phyloP scores from a whole-genome alignment of 2,888 invertebrate species.

The Philonicus albiceps region DNA sequence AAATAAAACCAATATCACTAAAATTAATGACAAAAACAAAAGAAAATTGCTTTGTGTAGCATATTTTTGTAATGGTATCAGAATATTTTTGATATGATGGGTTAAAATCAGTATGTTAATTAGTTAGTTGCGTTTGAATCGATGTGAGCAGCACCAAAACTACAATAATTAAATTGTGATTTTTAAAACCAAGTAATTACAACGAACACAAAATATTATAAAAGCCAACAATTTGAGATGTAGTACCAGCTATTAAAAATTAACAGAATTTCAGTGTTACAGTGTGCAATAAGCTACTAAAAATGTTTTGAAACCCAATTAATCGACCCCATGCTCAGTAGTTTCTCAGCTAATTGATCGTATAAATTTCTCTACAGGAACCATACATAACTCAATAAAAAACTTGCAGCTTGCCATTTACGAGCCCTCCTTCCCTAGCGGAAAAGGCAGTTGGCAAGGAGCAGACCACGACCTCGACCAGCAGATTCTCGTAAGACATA shows the following conservation, averaged over 20 bases:
- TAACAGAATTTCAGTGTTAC: background rate
- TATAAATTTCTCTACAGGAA: background rate
- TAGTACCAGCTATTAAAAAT: background rate
- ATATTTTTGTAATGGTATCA: too few relatives aligned
- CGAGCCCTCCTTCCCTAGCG: background rate
- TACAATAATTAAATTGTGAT: background rate
- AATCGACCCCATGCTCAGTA: background rate
- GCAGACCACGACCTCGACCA: background rate
- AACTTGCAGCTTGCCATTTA: background rate
- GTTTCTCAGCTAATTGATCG: background rate
- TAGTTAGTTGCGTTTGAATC: too few relatives aligned
- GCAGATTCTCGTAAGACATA: constrained; percentile 30
- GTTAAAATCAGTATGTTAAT: too few relatives aligned
- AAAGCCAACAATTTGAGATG: background rate
- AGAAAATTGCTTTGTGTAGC: too few relatives aligned
- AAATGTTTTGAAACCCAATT: background rate
- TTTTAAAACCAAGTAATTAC: background rate
- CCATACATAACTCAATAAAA: background rate
- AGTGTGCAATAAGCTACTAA: background rate
- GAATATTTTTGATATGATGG: too few relatives aligned
- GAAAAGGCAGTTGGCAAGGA: background rate
- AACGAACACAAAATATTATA: background rate
- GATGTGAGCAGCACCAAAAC: too few relatives aligned
- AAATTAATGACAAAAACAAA: too few relatives aligned
- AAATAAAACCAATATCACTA: too few relatives aligned